A percentile compares a stretch with the other conserved stretches of the same genome.
These are phyloP conservation scores for human (Homo sapiens) DNA, from an alignment of 2,113 vertebrate genomes.

Conservation along the genomic window GRCh38 chr2:95024501-95025000, in stretches of 20 bases:
- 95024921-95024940: rapidly evolving
- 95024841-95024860: background rate
- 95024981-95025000: background rate
- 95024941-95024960: background rate
- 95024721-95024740: background rate
- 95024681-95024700: background rate
- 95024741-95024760: background rate
- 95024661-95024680: no score
- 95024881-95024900: background rate
- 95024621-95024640: background rate
- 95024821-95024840: background rate
- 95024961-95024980: rapidly evolving
- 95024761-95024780: background rate
- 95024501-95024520: background rate
- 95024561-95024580: background rate
- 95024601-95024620: no score
- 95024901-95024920: background rate
- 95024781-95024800: background rate
- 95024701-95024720: rapidly evolving
- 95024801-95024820: background rate
- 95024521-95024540: background rate
- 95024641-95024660: background rate
- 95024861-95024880: background rate
- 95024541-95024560: background rate
- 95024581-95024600: background rate